Conservation (phyloP, 2,797 vertebrate species). For the Nasua narica region DNA sequence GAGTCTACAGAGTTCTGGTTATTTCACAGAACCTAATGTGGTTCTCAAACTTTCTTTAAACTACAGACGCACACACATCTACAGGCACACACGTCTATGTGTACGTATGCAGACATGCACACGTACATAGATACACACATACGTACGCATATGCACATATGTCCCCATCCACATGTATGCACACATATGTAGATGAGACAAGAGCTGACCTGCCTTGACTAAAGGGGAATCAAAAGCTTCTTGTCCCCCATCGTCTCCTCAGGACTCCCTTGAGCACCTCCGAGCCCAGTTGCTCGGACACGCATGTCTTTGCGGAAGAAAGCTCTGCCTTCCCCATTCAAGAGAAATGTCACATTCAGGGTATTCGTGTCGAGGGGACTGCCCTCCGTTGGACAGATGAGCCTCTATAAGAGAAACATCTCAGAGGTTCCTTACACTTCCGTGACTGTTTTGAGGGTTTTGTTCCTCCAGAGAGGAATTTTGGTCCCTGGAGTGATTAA, state of each 20-base stretch:
- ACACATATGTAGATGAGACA: background rate
- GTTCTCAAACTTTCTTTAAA: background rate
- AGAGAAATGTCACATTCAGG: background rate
- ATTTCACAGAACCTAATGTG: background rate
- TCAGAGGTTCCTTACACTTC: background rate
- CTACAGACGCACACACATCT: background rate
- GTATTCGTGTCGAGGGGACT: background rate
- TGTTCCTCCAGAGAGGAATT: background rate
- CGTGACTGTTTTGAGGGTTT: background rate
- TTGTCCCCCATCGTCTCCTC: background rate
- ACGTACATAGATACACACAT: too few relatives aligned
- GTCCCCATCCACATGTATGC: background rate
- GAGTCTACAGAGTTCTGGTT: background rate
- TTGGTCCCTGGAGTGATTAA: background rate
- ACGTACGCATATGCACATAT: accelerated
- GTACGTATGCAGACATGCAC: background rate
- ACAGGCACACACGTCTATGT: too few relatives aligned
- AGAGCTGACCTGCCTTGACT: background rate
- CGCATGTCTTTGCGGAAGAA: background rate
- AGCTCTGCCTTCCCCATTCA: background rate
- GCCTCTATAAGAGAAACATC: background rate
- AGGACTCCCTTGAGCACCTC: background rate
- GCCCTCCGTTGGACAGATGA: background rate
- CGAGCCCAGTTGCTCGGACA: accelerated
- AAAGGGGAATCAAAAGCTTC: background rate